Conservation (phyloP, 2,888 invertebrate species). For the Dicycla oo region DNA sequence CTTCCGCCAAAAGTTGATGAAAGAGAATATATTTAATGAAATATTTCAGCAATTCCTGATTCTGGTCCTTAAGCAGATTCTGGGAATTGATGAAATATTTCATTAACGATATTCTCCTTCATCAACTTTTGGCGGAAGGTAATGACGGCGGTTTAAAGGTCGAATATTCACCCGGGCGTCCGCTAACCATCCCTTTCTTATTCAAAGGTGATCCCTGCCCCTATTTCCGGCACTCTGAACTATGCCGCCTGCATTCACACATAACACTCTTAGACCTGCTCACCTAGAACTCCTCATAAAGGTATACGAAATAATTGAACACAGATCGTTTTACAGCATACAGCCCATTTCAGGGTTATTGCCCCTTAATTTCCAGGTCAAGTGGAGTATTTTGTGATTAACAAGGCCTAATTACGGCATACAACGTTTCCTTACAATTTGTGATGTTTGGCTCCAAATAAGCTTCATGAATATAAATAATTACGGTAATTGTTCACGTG, state of each 20-base stretch:
- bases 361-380: conserved; percentile 24
- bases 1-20: too few relatives aligned
- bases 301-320: conserved; percentile 11
- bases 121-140: too few relatives aligned
- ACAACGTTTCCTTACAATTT: conserved; percentile 27
- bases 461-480: conserved; percentile 18
- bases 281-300: conserved; percentile 4
- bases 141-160: too few relatives aligned
- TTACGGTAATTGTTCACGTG: conserved; percentile 8
- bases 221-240: conserved; percentile 2
- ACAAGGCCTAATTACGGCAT: conserved; percentile 37
- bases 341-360: conserved; percentile 17
- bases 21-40: too few relatives aligned
- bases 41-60: too few relatives aligned
- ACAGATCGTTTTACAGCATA: background rate
- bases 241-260: conserved; percentile 13
- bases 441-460: conserved; percentile 11
- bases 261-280: background rate
- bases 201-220: conserved; percentile 5
- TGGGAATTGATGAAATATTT: too few relatives aligned
- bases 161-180: too few relatives aligned
- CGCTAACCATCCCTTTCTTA: conserved; percentile 1
- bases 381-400: conserved; percentile 44
- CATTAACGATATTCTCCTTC: too few relatives aligned
- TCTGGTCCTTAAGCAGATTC: too few relatives aligned